Conservation (phyloP, 2,797 vertebrate species). For the Dermochelys coriacea region DNA sequence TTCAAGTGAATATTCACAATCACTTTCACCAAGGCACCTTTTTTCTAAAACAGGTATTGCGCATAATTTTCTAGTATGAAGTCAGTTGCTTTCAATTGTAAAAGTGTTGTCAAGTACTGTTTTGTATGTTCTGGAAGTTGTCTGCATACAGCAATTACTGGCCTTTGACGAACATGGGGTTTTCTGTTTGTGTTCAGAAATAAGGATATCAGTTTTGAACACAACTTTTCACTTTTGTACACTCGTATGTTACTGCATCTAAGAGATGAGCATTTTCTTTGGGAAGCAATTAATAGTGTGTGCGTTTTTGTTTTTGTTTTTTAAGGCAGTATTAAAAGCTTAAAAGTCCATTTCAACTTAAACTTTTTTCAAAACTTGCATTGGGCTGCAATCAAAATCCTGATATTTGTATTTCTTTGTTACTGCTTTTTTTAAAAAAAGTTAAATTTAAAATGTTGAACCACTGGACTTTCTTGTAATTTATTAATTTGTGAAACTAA, state of each 20-base stretch:
- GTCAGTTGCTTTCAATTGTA: constrained; percentile 72
- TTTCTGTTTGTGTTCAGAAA: constrained; percentile 64
- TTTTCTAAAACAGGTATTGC: constrained; percentile 64
- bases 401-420: constrained; percentile 77
- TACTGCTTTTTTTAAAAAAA: constrained; percentile 70
- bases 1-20: constrained; percentile 71
- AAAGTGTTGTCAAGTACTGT: constrained; percentile 63
- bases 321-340: constrained; percentile 54
- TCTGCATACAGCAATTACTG: constrained; percentile 54
- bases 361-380: constrained; percentile 57
- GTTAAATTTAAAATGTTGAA: constrained; percentile 73
- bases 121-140: constrained; percentile 69
- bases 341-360: constrained; percentile 51
- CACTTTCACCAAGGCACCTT: constrained; percentile 75
- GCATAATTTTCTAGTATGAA: constrained; percentile 62
- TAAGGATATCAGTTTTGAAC: constrained; percentile 69
- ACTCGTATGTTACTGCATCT: constrained; percentile 66
- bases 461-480: constrained; percentile 78
- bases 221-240: constrained; percentile 72
- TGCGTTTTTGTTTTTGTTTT: constrained; percentile 57
- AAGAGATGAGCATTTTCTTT: constrained; percentile 40
- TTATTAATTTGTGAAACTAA: constrained; percentile 77
- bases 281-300: constrained; percentile 33
- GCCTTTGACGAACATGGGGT: constrained; percentile 57
- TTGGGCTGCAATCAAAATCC: constrained; percentile 68